Evolutionary conservation across 2,888 invertebrate species (phyloP), one percentile per base, ranked within the genome.

Genomic region (Parnassius mnemosyne): DNA sequence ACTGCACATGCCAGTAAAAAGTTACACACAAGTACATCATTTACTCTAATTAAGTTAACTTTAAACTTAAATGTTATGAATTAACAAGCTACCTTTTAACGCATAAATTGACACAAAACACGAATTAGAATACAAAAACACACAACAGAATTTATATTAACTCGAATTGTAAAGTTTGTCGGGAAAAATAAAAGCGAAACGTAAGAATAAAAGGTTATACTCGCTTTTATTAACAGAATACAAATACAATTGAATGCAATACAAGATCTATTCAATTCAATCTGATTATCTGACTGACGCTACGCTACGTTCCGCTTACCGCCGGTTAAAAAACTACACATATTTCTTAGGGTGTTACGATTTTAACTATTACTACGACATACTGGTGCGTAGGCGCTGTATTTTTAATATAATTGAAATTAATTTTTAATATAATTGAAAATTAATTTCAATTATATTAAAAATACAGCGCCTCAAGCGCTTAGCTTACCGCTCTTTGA

Each of bases 1-100:
- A 87, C 86, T 85, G 86, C 88, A 89, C 88, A 88, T 84, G 85
- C 83, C 70, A 79, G 75, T 80, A 79, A 79, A 79, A 81, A 81
- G 70, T 75, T 75, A 73, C 77, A 77, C 80, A 79, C 79, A 79
- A 75, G 76, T 81, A 81, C 79, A 70, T 76, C 72, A 72, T 72
- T 73, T 76, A 83, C 78, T 81, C 79, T 83, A 87, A 85, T 88
- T 87, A 84, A 75, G 61, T 69, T 67, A 67, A 73, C 73, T 75
- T 77, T 77, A 80, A 77, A 72, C 69, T 67, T 67, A 68, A 69
- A 70, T 74, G 75, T 85, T 80, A 76, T 88, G 85, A 87, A 83
- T 85, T 77, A 83, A 87, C 71, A 70, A 80, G 84, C 69, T 65
- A 85, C 88, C 82, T 83, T 88, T 78, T 54, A 58, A 13, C 43